These are phyloP conservation scores for Chorisops tibialis DNA, from an alignment of 2,888 invertebrate genomes.

Conservation along the genomic window DNA sequence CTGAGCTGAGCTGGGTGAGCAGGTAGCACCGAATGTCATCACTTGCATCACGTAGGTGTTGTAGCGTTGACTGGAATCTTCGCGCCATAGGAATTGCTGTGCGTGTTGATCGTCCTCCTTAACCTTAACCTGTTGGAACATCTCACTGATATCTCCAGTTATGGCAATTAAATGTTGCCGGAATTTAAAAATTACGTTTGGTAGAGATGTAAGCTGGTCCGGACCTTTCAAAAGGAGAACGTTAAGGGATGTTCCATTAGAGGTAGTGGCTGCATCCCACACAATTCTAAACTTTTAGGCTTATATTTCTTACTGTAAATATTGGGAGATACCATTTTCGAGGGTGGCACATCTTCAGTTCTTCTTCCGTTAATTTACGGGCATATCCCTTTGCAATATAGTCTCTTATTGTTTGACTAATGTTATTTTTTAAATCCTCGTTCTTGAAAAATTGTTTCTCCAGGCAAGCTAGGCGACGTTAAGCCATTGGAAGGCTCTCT, in stretches of 20 bases:
- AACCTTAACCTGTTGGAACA: neutral
- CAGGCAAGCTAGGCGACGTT: neutral
- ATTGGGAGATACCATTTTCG: slow-evolving; percentile 39
- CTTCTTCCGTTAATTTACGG: slow-evolving; percentile 19
- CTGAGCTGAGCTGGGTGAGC: neutral
- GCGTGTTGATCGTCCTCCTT: neutral
- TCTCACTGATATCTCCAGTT: neutral
- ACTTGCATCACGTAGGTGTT: neutral
- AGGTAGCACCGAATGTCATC: slow-evolving; percentile 1
- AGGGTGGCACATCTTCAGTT: slow-evolving; percentile 1
- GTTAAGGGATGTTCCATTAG: slow-evolving; percentile 38
- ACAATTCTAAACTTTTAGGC: slow-evolving; percentile 40
- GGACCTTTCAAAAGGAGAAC: slow-evolving; percentile 40
- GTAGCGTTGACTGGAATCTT: neutral
- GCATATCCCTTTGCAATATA: neutral
- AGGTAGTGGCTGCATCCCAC: slow-evolving; percentile 41
- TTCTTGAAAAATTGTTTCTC: neutral
- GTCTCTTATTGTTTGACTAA: neutral
- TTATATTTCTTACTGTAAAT: slow-evolving; percentile 25
- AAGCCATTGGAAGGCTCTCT: too few species aligned
- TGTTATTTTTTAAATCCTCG: neutral
- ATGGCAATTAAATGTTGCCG: neutral
- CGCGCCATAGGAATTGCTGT: slow-evolving; percentile 3
- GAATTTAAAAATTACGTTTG: slow-evolving; percentile 41
- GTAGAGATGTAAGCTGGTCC: slow-evolving; percentile 40